These are phyloP conservation scores for Semotilus atromaculatus DNA, from an alignment of 2,797 vertebrate species.

Conservation along the genomic window DNA sequence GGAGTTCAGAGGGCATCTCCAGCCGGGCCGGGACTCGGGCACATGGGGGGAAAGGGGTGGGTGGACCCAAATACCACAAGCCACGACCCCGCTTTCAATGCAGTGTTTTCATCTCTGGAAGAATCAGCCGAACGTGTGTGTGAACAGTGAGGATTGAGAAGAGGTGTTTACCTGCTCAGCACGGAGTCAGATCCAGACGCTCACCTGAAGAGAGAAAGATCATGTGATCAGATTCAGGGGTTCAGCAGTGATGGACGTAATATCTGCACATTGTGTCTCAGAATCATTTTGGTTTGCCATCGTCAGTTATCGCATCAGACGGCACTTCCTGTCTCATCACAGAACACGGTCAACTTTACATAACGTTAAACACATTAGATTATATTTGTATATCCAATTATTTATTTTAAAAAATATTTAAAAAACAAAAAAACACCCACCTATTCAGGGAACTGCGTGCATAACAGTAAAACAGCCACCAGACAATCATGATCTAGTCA, in stretches of 20 bases:
- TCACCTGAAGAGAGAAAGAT: not conserved
- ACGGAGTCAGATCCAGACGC: rapidly evolving
- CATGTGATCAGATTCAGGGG: not conserved
- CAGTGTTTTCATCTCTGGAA: not conserved
- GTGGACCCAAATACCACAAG: not conserved
- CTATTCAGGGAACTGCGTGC: not conserved
- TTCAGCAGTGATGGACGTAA: not conserved
- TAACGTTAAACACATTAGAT: too few species aligned
- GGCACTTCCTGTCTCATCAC: slow-evolving; percentile 80
- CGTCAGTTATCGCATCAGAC: slow-evolving; percentile 83
- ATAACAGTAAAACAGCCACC: too few species aligned
- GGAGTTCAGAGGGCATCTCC: not conserved
- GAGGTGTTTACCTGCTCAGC: not conserved
- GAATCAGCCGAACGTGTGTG: not conserved
- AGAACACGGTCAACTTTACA: slow-evolving; percentile 31
- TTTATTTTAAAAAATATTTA: too few species aligned
- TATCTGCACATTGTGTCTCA: slow-evolving; percentile 16
- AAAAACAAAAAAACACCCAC: not conserved
- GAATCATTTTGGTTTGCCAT: slow-evolving; percentile 59
- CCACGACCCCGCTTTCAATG: not conserved
- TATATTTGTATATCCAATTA: too few species aligned
- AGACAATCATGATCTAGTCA: not conserved
- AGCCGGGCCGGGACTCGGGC: not conserved
- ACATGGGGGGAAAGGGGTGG: rapidly evolving
- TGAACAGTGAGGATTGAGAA: too few species aligned